Conservation (phyloP, 2,797 vertebrate species). For the Crypturellus tataupa region DNA sequence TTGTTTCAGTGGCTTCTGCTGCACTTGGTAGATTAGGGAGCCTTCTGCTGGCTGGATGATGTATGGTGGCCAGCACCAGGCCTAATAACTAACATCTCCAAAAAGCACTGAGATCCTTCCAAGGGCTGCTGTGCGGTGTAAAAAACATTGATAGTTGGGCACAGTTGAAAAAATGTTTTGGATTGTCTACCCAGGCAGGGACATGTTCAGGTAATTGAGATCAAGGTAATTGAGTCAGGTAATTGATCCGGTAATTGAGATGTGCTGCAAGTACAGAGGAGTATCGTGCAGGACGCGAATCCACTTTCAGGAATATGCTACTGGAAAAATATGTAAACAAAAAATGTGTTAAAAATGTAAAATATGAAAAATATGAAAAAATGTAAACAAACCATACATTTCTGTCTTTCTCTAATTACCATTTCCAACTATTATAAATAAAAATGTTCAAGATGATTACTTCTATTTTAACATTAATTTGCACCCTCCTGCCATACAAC, state of each 20-base stretch:
- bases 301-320: neutral
- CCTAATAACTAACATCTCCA: accelerated
- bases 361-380: neutral
- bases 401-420: neutral
- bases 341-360: neutral
- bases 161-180: neutral
- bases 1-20: neutral
- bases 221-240: neutral
- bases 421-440: neutral
- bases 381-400: neutral
- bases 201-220: neutral
- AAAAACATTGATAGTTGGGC: neutral
- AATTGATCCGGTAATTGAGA: neutral
- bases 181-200: neutral
- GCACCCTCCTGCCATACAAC: accelerated
- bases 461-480: neutral
- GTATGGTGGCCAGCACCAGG: neutral
- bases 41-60: constrained; percentile 28
- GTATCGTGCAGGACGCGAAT: neutral
- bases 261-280: neutral
- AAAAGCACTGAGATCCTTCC: neutral
- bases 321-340: neutral
- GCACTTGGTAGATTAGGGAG: neutral
- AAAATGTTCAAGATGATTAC: neutral
- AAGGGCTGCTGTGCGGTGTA: neutral